A percentile compares a stretch with the other conserved stretches of the same genome.
phyloP scores from a whole-genome alignment of 2,797 vertebrate species.

The Melanotaenia boesemani region DNA sequence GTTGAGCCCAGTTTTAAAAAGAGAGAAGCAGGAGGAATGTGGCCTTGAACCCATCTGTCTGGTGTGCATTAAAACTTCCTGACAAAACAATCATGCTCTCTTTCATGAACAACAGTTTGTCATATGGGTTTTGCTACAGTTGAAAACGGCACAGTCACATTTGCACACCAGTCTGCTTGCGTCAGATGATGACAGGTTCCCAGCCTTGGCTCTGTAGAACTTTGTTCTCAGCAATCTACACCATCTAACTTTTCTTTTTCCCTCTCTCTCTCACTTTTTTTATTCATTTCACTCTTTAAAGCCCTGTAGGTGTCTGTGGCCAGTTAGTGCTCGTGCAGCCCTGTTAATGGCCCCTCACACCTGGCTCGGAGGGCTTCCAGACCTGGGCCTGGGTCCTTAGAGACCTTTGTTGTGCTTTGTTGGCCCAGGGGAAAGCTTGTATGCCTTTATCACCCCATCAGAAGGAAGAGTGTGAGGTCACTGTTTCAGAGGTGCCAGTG shows the following conservation, averaged over 20 bases:
- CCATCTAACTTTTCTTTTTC: constrained; percentile 44
- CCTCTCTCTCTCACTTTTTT: neutral
- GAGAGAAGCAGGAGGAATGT: constrained; percentile 60
- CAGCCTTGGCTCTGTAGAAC: constrained; percentile 49
- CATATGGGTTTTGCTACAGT: constrained; percentile 54
- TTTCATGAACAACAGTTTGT: constrained; percentile 68
- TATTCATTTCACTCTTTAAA: constrained; percentile 49
- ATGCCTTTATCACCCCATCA: constrained; percentile 71
- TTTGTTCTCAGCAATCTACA: constrained; percentile 54
- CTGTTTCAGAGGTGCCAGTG: constrained; percentile 56
- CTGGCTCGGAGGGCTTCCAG: constrained; percentile 72
- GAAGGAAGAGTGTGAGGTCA: constrained; percentile 68
- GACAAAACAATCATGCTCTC: constrained; percentile 64
- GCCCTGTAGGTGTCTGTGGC: constrained; percentile 70
- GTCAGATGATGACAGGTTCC: constrained; percentile 60
- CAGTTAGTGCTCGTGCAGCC: constrained; percentile 65
- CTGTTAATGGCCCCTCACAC: constrained; percentile 70
- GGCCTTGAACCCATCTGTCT: constrained; percentile 73
- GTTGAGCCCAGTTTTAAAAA: constrained; percentile 50
- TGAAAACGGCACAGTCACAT: constrained; percentile 54
- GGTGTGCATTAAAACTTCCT: constrained; percentile 69
- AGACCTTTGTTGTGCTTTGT: constrained; percentile 43
- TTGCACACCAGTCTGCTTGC: constrained; percentile 45
- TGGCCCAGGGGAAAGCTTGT: constrained; percentile 56
- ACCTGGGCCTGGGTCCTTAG: constrained; percentile 56